Evolutionary conservation across 2,113 vertebrate genomes (phyloP).

Genomic region (Enhydra lutris): DNA sequence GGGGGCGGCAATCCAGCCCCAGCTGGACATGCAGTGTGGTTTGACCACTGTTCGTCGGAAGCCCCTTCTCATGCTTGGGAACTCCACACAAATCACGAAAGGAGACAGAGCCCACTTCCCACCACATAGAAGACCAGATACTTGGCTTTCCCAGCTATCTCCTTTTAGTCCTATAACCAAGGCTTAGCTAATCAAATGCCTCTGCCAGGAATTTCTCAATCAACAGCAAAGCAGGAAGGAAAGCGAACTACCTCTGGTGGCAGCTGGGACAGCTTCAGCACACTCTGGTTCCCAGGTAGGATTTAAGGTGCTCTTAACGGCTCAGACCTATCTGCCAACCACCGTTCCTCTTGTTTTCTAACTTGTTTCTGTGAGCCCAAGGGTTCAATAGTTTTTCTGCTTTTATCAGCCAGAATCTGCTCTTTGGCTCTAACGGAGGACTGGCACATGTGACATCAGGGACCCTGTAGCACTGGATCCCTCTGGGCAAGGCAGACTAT

Average conservation of each 20-base stretch:
- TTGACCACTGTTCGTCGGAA: not conserved
- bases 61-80: not conserved
- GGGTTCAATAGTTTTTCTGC: not conserved
- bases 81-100: not conserved
- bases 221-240: not conserved
- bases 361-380: not conserved
- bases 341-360: not conserved
- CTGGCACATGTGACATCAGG: not conserved
- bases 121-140: not conserved
- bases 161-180: not conserved
- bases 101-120: not conserved
- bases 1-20: not conserved
- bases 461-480: not conserved
- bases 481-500: not conserved
- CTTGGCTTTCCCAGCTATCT: not conserved
- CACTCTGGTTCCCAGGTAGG: not conserved
- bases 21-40: no score
- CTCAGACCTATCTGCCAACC: not conserved
- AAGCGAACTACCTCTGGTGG: not conserved
- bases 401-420: not conserved
- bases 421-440: not conserved
- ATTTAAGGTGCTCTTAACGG: not conserved
- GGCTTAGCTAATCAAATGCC: not conserved
- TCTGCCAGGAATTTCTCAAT: not conserved
- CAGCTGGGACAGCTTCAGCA: not conserved